Base-by-base conservation (phyloP, 2,888 invertebrate species). In the Ditylenchus weischeri region DNA sequence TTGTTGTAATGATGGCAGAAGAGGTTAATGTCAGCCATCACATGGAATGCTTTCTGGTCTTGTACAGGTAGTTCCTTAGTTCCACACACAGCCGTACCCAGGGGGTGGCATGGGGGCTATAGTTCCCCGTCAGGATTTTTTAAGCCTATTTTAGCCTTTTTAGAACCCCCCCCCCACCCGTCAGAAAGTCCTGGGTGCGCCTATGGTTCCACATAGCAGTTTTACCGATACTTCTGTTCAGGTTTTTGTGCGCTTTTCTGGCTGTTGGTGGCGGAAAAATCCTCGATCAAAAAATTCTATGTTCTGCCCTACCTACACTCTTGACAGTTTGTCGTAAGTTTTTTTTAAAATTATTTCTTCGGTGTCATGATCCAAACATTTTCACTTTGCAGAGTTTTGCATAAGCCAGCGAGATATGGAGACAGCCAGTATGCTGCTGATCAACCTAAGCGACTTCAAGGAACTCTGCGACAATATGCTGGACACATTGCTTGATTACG, bases 191-290 rank as follows among this genome's bases (percentile, higher is more conserved):
- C n/a, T n/a, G n/a, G n/a, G n/a, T n/a, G n/a, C n/a, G n/a, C n/a
- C n/a, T n/a, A n/a, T n/a, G n/a, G n/a, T n/a, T n/a, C 29, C 50
- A 19, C n/a, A 19, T 50, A n/a, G 6, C n/a, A 50, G 21, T 21
- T n/a, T 50, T 50, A 50, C 50, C n/a, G 50, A 5, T n/a, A 6
- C 50, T 54, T 29, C 13, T 67, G 11, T 67, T 21, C 18, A 64
- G 61, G 21, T 68, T 65, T 48, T 35, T 68, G n/a, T 68, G 61
- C 47, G 68, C 49, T 21, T 68, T 68, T 35, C 36, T 68, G 0
- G 29, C 49, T 29, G 58, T 68, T 18, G 66, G 66, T n/a, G 68
- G 68, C 10, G 47, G 21, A 8, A 54, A 47, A 15, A 68, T 68
- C 18, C 36, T 68, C 11, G 59, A 68, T 21, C 21, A n/a, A 47